These are phyloP conservation scores for Parochlus steinenii DNA, from an alignment of 2,888 invertebrate species.

Conservation along the genomic window DNA sequence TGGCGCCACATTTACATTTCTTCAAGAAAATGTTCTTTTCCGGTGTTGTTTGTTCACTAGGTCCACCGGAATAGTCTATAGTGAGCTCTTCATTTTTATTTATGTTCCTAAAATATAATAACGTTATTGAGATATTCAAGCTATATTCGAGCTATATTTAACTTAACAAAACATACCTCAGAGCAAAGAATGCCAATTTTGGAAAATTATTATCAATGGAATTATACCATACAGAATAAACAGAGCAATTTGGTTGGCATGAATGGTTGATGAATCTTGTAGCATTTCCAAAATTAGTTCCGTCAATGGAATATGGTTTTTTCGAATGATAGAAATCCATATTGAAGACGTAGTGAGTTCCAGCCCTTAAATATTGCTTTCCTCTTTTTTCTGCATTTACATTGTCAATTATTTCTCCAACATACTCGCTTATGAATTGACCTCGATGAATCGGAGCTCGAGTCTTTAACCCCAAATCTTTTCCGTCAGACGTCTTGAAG, in stretches of 20 bases:
- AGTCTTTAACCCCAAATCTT: conserved; percentile 90
- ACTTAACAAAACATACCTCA: conserved; percentile 62
- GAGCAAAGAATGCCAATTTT: conserved; percentile 72
- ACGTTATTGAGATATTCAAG: no score
- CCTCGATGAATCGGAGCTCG: conserved; percentile 57
- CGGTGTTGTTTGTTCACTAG: no score
- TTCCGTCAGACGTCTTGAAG: conserved; percentile 72
- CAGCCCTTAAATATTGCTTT: conserved; percentile 65
- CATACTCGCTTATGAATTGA: conserved; percentile 79
- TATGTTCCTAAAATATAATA: no score
- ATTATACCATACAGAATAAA: conserved; percentile 85
- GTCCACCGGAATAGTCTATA: no score
- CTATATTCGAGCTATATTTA: no score
- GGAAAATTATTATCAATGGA: conserved; percentile 80
- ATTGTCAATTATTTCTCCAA: conserved; percentile 82
- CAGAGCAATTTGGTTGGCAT: conserved; percentile 83
- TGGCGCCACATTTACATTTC: no score
- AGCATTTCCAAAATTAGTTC: conserved; percentile 73
- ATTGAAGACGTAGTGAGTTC: conserved; percentile 85
- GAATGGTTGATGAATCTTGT: conserved; percentile 94
- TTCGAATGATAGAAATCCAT: conserved; percentile 72
- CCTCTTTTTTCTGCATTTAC: conserved; percentile 87
- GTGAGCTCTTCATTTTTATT: no score
- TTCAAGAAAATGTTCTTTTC: no score
- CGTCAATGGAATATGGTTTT: conserved; percentile 76